These are phyloP conservation scores for Troides oblongomaculatus DNA, from an alignment of 2,888 invertebrate genomes.

Conservation along the genomic window DNA sequence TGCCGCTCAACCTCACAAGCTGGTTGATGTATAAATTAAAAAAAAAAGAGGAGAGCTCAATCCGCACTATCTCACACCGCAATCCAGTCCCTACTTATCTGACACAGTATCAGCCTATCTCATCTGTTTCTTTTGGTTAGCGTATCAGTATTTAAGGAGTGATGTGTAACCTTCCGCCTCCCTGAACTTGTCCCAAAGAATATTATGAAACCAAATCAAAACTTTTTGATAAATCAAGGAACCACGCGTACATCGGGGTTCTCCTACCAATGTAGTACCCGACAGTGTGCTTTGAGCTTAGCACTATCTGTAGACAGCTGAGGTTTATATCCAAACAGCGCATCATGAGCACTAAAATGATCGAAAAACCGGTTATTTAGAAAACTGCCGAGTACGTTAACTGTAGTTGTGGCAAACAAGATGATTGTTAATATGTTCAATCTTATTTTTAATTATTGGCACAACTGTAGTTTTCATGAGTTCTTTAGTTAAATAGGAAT, in stretches of 20 bases:
- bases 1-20: neutral
- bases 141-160: neutral
- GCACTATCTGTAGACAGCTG: neutral
- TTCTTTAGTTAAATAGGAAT: neutral
- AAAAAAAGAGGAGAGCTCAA: neutral
- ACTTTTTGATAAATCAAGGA: neutral
- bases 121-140: constrained; percentile 3
- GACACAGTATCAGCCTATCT: neutral
- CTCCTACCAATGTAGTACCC: neutral
- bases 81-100: neutral
- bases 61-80: neutral
- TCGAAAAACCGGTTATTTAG: neutral
- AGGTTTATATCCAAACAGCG: neutral
- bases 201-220: neutral
- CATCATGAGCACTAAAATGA: neutral
- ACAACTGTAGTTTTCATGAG: neutral
- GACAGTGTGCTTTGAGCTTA: neutral
- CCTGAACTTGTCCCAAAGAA: neutral
- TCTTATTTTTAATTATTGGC: neutral
- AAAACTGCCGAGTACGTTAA: neutral
- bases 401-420: neutral
- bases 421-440: neutral
- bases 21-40: neutral
- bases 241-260: neutral
- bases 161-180: neutral